Conservation (phyloP, 2,113 vertebrate genomes). For the Willisornis vidua region DNA sequence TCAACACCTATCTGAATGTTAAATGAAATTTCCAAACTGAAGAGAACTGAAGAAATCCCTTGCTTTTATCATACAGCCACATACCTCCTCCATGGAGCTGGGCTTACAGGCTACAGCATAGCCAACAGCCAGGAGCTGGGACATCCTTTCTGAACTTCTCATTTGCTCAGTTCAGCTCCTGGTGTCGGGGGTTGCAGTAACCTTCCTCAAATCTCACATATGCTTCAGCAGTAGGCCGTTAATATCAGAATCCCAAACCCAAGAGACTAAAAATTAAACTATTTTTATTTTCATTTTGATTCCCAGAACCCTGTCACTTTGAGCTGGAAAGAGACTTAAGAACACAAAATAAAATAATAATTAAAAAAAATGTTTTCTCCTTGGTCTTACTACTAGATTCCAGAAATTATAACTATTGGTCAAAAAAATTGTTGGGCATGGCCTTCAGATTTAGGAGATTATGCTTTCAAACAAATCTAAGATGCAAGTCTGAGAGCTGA, state of each 20-base stretch:
- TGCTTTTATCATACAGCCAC: not conserved
- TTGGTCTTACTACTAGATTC: not conserved
- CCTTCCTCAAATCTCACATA: not conserved
- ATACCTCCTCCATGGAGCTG: not conserved
- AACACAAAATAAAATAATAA: not conserved
- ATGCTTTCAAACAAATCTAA: not conserved
- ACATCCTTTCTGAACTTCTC: not conserved
- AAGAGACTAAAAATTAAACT: not conserved
- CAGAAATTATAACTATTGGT: not conserved
- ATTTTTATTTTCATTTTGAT: not conserved
- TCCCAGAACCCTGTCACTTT: not conserved
- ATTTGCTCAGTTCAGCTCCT: not conserved
- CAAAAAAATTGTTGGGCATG: not conserved
- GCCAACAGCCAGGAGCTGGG: not conserved
- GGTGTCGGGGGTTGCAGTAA: not conserved
- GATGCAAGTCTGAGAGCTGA: not conserved
- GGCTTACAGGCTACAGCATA: not conserved
- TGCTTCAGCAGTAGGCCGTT: not conserved
- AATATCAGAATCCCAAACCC: not conserved
- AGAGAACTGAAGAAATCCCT: not conserved
- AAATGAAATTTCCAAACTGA: not conserved
- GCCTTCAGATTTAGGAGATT: not conserved
- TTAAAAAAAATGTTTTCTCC: not conserved
- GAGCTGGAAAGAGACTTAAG: not conserved
- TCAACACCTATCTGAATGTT: not conserved